phyloP scores from a whole-genome alignment of 2,113 vertebrate genomes.

The Neodontobutis hainanensis region DNA sequence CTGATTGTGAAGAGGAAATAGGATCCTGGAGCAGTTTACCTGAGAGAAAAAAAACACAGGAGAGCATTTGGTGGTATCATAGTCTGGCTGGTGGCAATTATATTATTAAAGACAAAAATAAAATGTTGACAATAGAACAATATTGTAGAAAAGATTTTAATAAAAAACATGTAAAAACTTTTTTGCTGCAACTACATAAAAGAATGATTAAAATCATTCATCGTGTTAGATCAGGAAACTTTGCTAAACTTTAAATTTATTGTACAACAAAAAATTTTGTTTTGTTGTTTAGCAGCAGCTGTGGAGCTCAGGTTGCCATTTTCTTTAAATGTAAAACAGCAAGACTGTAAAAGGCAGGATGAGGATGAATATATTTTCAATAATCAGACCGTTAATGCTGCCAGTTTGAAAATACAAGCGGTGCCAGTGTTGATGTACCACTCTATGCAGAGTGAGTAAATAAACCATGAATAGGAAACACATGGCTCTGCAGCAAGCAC shows the following conservation, averaged over 20 bases:
- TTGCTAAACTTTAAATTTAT: too few species aligned
- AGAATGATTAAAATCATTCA: too few species aligned
- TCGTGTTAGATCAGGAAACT: too few species aligned
- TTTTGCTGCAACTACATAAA: too few species aligned
- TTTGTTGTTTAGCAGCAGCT: neutral
- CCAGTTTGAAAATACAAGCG: conserved; percentile 15
- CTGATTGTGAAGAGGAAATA: conserved; percentile 89
- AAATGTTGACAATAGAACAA: too few species aligned
- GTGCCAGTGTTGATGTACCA: conserved; percentile 26
- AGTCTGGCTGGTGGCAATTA: neutral
- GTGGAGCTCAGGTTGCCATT: neutral
- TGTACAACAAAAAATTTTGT: too few species aligned
- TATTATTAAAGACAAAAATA: too few species aligned
- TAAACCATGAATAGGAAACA: conserved; percentile 56
- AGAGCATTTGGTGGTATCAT: neutral
- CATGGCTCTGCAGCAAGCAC: conserved; percentile 62
- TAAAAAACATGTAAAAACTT: too few species aligned
- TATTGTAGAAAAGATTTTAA: too few species aligned
- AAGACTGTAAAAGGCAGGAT: too few species aligned
- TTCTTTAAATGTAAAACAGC: too few species aligned
- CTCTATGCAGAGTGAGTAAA: conserved; percentile 33
- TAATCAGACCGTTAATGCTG: neutral
- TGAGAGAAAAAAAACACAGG: conserved; percentile 65
- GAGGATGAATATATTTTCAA: neutral
- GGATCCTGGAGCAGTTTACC: conserved; percentile 96